Evolutionary conservation across 2,888 invertebrate species (phyloP).

Genomic region (Drosophila longiperda): DNA sequence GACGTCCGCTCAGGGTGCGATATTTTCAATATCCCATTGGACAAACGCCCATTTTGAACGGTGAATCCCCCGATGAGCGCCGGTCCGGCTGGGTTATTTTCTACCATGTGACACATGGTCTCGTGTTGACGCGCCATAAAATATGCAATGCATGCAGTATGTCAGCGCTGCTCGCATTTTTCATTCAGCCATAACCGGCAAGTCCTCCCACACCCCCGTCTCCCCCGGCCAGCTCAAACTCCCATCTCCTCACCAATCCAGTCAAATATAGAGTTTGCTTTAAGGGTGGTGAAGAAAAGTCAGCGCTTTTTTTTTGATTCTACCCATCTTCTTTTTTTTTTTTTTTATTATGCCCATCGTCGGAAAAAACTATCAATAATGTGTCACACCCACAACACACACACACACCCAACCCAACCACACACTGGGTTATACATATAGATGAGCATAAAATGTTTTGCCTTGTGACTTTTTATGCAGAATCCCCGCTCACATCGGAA

Average conservation of each 20-base stretch:
- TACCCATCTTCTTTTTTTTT: conserved; percentile 10
- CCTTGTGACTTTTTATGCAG: conserved; percentile 79
- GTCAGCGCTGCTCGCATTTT: conserved; percentile 57
- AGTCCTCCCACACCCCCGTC: background rate
- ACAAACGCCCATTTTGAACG: conserved; percentile 62
- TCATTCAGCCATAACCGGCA: conserved; percentile 24
- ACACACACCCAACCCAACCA: conserved; percentile 5
- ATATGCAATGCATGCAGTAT: conserved; percentile 81
- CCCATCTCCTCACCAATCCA: background rate
- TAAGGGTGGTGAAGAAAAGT: conserved; percentile 45
- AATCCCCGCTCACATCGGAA: conserved; percentile 29
- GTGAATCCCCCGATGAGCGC: background rate
- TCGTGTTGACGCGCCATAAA: conserved; percentile 79
- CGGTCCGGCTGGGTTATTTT: conserved; percentile 17
- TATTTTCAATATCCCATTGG: conserved; percentile 76
- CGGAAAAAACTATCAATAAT: conserved; percentile 75
- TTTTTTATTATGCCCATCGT: conserved; percentile 62
- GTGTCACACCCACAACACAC: conserved; percentile 55
- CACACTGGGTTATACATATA: conserved; percentile 20
- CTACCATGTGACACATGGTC: conserved; percentile 75
- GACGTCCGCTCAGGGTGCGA: conserved; percentile 53
- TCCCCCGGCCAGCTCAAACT: background rate
- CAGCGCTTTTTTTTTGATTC: conserved; percentile 39
- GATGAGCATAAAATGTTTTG: conserved; percentile 70
- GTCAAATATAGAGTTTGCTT: background rate